A percentile compares a stretch with the other conserved stretches of the same genome.
Conservation (phyloP, 1,140 invertebrate species). For the Drosophila parabipectinata region DNA sequence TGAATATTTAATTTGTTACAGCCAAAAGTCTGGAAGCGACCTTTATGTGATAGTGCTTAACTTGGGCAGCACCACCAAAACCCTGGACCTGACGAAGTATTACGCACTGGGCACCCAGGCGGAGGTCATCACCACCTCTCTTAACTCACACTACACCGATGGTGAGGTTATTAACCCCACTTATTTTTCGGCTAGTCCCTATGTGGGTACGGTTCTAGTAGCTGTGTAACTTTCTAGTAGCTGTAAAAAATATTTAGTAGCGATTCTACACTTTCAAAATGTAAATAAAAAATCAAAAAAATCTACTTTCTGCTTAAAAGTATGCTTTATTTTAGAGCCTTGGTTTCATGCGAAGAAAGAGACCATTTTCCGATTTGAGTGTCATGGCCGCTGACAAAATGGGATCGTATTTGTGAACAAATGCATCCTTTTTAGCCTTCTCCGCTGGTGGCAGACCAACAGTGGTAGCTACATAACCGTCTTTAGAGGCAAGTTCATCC, state of each 20-base stretch:
- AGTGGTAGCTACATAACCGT: slow-evolving; percentile 61
- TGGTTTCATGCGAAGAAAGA: slow-evolving; percentile 59
- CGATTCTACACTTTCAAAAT: neutral
- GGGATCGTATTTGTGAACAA: slow-evolving; percentile 73
- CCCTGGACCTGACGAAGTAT: slow-evolving; percentile 61
- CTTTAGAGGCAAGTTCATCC: slow-evolving; percentile 64
- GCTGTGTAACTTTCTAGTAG: slow-evolving; percentile 62
- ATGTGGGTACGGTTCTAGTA: slow-evolving; percentile 76
- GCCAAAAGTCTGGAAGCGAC: slow-evolving; percentile 64
- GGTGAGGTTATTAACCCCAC: slow-evolving; percentile 61
- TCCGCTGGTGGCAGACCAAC: slow-evolving; percentile 45
- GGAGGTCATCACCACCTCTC: slow-evolving; percentile 74
- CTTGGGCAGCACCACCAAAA: slow-evolving; percentile 50
- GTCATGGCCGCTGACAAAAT: slow-evolving; percentile 66
- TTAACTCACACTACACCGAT: slow-evolving; percentile 68
- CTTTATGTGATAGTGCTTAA: slow-evolving; percentile 73
- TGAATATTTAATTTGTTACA: slow-evolving; percentile 4
- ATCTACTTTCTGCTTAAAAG: neutral
- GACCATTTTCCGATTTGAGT: slow-evolving; percentile 73
- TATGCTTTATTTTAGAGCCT: slow-evolving; percentile 13
- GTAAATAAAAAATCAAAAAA: neutral
- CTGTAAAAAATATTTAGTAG: slow-evolving; percentile 34
- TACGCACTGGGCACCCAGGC: slow-evolving; percentile 56
- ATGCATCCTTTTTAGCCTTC: slow-evolving; percentile 22
- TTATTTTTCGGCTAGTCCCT: slow-evolving; percentile 52